phyloP scores from a whole-genome alignment of 1,140 invertebrate genomes.

The Aphelenchoides fujianensis region DNA sequence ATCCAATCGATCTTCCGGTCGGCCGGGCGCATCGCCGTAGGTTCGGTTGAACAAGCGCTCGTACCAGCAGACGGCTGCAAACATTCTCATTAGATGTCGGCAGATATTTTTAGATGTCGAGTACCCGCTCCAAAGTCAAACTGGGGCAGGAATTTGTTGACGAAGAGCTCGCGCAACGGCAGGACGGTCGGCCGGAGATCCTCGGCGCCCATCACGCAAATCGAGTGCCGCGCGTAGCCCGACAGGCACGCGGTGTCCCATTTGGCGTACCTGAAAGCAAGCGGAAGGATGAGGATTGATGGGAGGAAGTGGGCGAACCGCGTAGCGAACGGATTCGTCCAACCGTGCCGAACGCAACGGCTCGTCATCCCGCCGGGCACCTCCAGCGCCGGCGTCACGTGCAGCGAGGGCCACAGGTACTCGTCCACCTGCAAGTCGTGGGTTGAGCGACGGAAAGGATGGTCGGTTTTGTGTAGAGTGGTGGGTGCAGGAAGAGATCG shows the following conservation, averaged over 20 bases:
- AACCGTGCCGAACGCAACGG: background rate
- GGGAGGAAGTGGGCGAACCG: background rate
- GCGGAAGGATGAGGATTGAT: background rate
- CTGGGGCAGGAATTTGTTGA: slow-evolving; percentile 41
- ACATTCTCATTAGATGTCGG: too few relatives aligned
- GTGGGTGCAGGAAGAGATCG: too few relatives aligned
- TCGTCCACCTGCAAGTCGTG: too few relatives aligned
- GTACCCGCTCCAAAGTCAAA: slow-evolving; percentile 42
- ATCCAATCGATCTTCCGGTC: too few relatives aligned
- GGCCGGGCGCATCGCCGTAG: too few relatives aligned
- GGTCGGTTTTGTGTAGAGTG: too few relatives aligned
- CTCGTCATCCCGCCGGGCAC: background rate
- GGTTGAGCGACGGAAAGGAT: too few relatives aligned
- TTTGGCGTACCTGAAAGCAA: background rate
- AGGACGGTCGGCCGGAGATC: slow-evolving; percentile 27
- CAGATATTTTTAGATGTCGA: slow-evolving; percentile 18
- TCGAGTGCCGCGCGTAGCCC: slow-evolving; percentile 13
- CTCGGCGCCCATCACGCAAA: slow-evolving; percentile 46
- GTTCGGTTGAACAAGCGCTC: too few relatives aligned
- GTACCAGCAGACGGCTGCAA: too few relatives aligned
- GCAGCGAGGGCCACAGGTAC: background rate
- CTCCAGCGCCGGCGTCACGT: background rate
- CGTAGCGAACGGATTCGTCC: background rate
- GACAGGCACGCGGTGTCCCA: slow-evolving; percentile 1
- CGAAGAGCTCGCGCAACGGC: slow-evolving; percentile 32